Evolutionary conservation across 2,888 invertebrate species (phyloP).

Genomic region (Pomacea canaliculata): DNA sequence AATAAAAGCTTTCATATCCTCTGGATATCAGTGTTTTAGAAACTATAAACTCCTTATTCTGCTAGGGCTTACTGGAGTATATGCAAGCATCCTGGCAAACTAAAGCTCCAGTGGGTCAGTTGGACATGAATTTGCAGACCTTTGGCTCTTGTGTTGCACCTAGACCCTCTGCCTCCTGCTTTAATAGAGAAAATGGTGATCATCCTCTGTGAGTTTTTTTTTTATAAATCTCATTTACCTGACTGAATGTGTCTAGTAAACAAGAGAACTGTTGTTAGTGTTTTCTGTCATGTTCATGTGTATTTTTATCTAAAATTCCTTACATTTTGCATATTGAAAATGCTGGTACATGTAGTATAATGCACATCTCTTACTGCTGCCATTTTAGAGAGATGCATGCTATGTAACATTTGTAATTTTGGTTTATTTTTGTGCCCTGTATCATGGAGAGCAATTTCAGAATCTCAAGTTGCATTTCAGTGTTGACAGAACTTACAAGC

Average conservation of each 20-base stretch:
- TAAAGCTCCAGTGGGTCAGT: slow-evolving; percentile 40
- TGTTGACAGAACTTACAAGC: slow-evolving; percentile 70
- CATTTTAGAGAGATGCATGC: too few species aligned
- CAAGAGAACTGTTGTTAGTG: too few species aligned
- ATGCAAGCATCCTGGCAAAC: slow-evolving; percentile 63
- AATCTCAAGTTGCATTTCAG: slow-evolving; percentile 34
- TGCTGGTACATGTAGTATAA: too few species aligned
- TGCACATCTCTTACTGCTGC: too few species aligned
- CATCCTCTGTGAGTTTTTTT: slow-evolving; percentile 4
- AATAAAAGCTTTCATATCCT: too few species aligned
- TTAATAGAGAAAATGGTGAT: slow-evolving; percentile 14
- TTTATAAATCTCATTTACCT: not conserved
- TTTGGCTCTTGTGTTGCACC: slow-evolving; percentile 60
- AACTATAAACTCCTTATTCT: not conserved
- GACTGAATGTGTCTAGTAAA: too few species aligned
- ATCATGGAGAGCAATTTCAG: not conserved
- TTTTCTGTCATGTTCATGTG: too few species aligned
- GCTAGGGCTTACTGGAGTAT: slow-evolving; percentile 67
- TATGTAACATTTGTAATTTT: not conserved
- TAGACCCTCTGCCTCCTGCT: not conserved
- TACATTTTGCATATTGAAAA: too few species aligned
- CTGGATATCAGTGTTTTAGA: not conserved
- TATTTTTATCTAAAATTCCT: too few species aligned
- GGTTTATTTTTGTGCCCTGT: not conserved
- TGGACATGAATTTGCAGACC: slow-evolving; percentile 56